phyloP scores from a whole-genome alignment of 2,888 invertebrate genomes.

The Eristalis tenax region DNA sequence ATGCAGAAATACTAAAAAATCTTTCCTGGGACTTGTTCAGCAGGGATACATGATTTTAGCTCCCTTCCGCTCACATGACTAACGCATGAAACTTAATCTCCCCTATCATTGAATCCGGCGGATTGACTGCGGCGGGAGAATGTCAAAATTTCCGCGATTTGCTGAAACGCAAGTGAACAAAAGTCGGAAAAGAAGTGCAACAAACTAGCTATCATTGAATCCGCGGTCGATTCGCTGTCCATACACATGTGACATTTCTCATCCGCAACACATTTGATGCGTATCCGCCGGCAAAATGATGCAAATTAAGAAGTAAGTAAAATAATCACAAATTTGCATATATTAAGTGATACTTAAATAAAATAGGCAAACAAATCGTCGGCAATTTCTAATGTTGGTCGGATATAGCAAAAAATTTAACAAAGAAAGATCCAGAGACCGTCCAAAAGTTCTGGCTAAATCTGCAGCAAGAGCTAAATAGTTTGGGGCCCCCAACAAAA shows the following conservation, averaged over 20 bases:
- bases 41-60: too few species aligned
- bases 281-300: too few species aligned
- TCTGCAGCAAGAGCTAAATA: constrained; percentile 2
- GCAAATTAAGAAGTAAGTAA: too few species aligned
- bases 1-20: too few species aligned
- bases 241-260: too few species aligned
- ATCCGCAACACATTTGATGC: too few species aligned
- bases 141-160: constrained; percentile 1
- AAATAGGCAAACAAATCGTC: not conserved
- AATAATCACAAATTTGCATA: too few species aligned
- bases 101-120: too few species aligned
- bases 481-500: constrained; percentile 1
- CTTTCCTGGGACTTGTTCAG: too few species aligned
- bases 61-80: too few species aligned
- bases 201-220: constrained; percentile 14
- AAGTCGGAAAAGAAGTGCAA: constrained; percentile 12
- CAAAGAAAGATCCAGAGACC: not conserved
- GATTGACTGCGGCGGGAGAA: constrained; percentile 2
- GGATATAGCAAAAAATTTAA: not conserved
- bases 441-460: not conserved
- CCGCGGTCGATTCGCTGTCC: constrained; percentile 4
- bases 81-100: too few species aligned
- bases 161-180: constrained; percentile 10
- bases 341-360: not conserved
- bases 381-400: not conserved